Percentiles rank a stretch among this genome's conserved stretches.
Evolutionary conservation across 2,888 invertebrate species (phyloP).

Genomic region (Petrolisthes cinctipes): DNA sequence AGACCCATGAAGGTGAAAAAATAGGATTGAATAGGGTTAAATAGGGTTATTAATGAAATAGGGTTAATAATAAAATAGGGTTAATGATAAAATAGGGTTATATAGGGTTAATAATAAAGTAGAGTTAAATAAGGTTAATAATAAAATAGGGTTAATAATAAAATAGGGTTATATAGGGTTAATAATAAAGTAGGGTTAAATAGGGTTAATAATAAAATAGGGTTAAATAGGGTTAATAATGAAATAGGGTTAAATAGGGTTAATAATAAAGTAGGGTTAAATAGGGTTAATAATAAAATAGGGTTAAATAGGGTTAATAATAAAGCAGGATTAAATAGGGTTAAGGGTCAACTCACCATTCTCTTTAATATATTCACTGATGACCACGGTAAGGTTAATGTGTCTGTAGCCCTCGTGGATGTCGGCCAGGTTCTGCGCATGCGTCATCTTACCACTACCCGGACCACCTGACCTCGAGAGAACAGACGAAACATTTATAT

Average conservation of each 20-base stretch:
- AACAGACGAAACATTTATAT: no score
- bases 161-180: not conserved
- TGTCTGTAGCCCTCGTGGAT: conserved; percentile 64
- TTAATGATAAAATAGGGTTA: no score
- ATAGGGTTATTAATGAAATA: no score
- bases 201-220: conserved; percentile 1
- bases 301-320: no score
- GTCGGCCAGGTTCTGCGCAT: conserved; percentile 65
- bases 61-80: no score
- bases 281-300: not conserved
- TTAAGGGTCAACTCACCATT: conserved; percentile 51
- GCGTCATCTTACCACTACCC: conserved; percentile 65
- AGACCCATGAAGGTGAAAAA: no score
- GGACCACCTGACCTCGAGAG: conserved; percentile 49
- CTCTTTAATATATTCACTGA: conserved; percentile 64
- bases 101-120: no score
- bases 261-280: not conserved
- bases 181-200: not conserved
- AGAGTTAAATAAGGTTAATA: no score
- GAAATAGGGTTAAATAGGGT: not conserved
- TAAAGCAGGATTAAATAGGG: conserved; percentile 8
- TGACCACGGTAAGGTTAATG: conserved; percentile 63
- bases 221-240: not conserved
- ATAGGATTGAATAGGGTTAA: no score
- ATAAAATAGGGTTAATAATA: not conserved